Evolutionary conservation across 2,113 vertebrate species (phyloP), one percentile per base, ranked within the genome.

Genomic region (Syrmaticus mikado): DNA sequence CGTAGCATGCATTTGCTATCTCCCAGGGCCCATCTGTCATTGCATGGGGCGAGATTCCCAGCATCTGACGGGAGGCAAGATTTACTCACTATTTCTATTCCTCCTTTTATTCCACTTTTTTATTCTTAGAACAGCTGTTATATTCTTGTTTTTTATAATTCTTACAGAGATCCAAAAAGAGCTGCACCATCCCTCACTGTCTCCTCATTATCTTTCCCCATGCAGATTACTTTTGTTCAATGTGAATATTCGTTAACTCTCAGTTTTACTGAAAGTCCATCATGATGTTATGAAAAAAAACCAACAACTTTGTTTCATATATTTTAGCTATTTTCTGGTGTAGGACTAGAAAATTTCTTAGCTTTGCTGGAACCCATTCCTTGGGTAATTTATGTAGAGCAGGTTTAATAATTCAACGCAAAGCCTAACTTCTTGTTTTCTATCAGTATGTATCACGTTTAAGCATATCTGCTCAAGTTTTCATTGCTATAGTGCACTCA

Each of bases 361-460:
- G 7, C 24, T 94, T 93, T 87, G 32, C 55, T 81, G 74, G 60
- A 93, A 91, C 55, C 2, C 2, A 7, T 80, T 67, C 6, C 65
- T 78, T 52, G 16, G 11, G 13, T 45, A 86, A 61, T 81, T 64
- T 83, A 61, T 72, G 34, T 16, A 46, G 43, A 89, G 53, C 7
- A 36, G 5, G 64, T 83, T 87, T 81, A 41, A 65, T 55, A 68
- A 60, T 82, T 81, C 36, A 78, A 4, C 5, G 24, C 10, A 28
- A 90, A 71, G 70, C 50, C 41, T 71, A 46, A 67, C 13, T 46
- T 88, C 41, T 52, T 67, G 12, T 85, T 67, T 87, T 90, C 38
- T 86, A 10, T 90, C 32, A 60, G 5, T 13, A 10, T 46, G 24
- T 60, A 48, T 84, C 3, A 2, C 52, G 36, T 73, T 85, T 89